Evolutionary conservation across 37 sponge, comb jelly and placozoan species (phyloP), one percentile per base, ranked within the genome.

Genomic region (Petrosia ficiformis): DNA sequence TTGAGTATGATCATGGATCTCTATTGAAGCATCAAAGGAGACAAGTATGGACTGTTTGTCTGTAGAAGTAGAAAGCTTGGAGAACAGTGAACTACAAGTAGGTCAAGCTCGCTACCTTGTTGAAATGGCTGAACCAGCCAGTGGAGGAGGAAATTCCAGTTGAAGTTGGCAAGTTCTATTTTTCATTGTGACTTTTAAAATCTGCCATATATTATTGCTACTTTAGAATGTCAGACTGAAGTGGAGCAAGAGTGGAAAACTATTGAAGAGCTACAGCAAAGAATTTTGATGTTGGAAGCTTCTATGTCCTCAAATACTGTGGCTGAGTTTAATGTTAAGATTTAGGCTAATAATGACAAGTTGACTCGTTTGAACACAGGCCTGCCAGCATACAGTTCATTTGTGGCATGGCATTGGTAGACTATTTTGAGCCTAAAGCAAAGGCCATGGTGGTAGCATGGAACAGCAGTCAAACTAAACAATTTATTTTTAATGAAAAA

Each of bases 361-460:
- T 43, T 64, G 66, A 80, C 81, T 21, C 70, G 81, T 34, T 80
- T 73, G 61, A 72, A 80, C 67, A 80, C 81, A 72, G 73, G 80
- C 5, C 44, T 80, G 38, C 75, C 82, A 6, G 74, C 56, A 5
- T 82, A 48, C 16, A 26, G 42, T 48, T 39, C 68, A 5, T 73
- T 72, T 64, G 42, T 34, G 39, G 42, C 74, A 28, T 73, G 39
- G 42, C 74, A 28, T 73, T 82, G n/a, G 68, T 67, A 59, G 69
- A 73, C 6, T 82, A 74, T 42, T 44, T 82, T 33, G 65, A 71
- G 37, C 82, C 82, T 33, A 82, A 82, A 67, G 82, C 82, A 43
- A 39, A 1, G 35, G 25, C 41, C 4, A 52, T 82, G 67, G 74
- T 22, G n/a, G n/a, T n/a, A 31, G 56, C 39, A 10, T 68, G 71